A percentile compares a stretch with the other conserved stretches of the same genome.
These are phyloP conservation scores for Euplagia quadripunctaria DNA, from an alignment of 2,888 invertebrate genomes.

Conservation along the genomic window DNA sequence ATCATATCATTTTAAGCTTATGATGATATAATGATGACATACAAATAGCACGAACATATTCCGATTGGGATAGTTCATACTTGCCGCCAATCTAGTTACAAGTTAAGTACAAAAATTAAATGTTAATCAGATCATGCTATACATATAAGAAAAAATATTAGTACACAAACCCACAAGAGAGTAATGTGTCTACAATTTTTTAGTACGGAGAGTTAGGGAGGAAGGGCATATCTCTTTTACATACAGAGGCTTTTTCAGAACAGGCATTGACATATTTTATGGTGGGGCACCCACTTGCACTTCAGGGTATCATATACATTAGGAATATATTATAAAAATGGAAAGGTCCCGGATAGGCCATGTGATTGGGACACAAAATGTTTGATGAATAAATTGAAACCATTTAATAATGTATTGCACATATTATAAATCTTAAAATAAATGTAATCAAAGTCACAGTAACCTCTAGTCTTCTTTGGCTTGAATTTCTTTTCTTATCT, in stretches of 20 bases:
- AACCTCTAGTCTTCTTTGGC: background rate
- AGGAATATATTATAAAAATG: background rate
- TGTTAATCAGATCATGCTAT: no score
- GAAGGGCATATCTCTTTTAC: background rate
- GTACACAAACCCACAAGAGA: no score
- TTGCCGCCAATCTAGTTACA: no score
- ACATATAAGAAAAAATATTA: no score
- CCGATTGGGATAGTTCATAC: no score
- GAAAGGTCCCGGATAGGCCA: background rate
- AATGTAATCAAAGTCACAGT: background rate
- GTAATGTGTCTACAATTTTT: background rate
- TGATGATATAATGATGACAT: background rate
- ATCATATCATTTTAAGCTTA: no score
- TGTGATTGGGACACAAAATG: no score
- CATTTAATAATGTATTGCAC: background rate
- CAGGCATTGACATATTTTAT: background rate
- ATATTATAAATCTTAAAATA: background rate
- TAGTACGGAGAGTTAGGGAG: background rate
- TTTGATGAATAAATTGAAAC: no score
- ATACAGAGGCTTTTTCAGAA: background rate
- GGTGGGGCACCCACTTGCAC: no score
- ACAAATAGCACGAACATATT: background rate
- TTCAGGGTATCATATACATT: background rate
- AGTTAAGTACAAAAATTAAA: no score
- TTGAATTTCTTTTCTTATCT: background rate